Evolutionary conservation across 2,888 invertebrate genomes (phyloP).

Genomic region (Taphrorychus bicolor): DNA sequence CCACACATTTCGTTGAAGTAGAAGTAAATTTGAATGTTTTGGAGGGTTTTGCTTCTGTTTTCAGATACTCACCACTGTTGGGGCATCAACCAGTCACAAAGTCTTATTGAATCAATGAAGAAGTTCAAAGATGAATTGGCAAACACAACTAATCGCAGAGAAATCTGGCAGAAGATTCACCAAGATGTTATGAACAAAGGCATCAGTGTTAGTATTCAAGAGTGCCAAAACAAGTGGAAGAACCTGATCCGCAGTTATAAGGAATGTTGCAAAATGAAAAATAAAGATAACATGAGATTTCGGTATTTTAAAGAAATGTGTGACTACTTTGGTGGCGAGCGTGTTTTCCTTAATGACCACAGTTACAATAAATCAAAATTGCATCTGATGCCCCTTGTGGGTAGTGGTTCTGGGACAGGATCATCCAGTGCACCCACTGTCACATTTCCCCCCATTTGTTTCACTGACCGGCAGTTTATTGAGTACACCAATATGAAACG

Average conservation of each 20-base stretch:
- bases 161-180: slow-evolving; percentile 35
- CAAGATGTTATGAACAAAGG: slow-evolving; percentile 30
- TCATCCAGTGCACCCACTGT: slow-evolving; percentile 29
- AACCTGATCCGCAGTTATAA: slow-evolving; percentile 39
- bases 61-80: slow-evolving; percentile 37
- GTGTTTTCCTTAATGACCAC: slow-evolving; percentile 26
- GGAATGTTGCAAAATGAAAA: slow-evolving; percentile 39
- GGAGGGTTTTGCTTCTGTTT: slow-evolving; percentile 4
- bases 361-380: slow-evolving; percentile 36
- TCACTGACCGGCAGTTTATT: slow-evolving; percentile 39
- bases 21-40: neutral
- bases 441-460: slow-evolving; percentile 40
- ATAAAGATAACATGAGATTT: slow-evolving; percentile 39
- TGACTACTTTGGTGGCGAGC: slow-evolving; percentile 37
- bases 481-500: slow-evolving; percentile 42
- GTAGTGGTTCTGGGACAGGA: neutral
- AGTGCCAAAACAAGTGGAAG: slow-evolving; percentile 42
- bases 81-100: slow-evolving; percentile 36
- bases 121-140: slow-evolving; percentile 32
- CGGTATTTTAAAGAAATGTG: slow-evolving; percentile 40
- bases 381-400: slow-evolving; percentile 28
- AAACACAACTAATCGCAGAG: slow-evolving; percentile 21
- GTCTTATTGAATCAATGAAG: slow-evolving; percentile 35
- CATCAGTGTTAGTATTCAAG: slow-evolving; percentile 33
- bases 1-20: neutral